Base-by-base conservation (phyloP, 1,140 invertebrate species). In the Drosophila kohkoa region DNA sequence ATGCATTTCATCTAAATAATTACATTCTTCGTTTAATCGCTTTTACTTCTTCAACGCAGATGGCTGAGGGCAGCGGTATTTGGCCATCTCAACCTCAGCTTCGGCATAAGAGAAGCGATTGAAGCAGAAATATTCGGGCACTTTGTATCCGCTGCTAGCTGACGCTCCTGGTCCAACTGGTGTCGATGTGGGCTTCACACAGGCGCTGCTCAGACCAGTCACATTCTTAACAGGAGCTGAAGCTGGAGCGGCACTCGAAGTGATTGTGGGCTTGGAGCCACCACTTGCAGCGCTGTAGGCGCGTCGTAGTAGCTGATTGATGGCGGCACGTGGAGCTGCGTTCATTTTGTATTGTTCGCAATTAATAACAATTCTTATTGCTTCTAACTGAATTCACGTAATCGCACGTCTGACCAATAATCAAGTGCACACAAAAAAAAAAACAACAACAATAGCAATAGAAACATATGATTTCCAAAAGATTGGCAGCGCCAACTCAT, bases 91-190 rank as follows among this genome's bases (percentile, higher is more conserved):
- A 13, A 97, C 94, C 94, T 98, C 97, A 54, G 97, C 95, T 92
- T 98, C 96, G 77, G 95, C 96, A 83, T 96, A 98, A 68, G 95
- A 96, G 79, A 94, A 95, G 25, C 94, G 94, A 82, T 97, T 95
- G 81, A 98, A 98, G 75, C 94, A 95, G 83, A 96, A 98, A 90
- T 98, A 98, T 93, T 98, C 97, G 0, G 96, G 96, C 82, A 97
- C 97, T 93, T 97, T 97, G 86, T 98, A 98, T 2, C 94, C 93
- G 35, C 94, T 95, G 67, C 93, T 92, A 89, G 97, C 96, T 1
- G 95, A 94, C 35, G 96, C 96, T 45, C 95, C 95, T 43, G 96
- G 96, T 5, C 96, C 96, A 59, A 97, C 95, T 3, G 95, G 94
- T 71, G 92, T 81, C 1, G 91, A 91, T 28, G 94, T 93, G 28